Evolutionary conservation across 2,888 invertebrate species (phyloP), one percentile per base, ranked within the genome.

Genomic region (Xanthorhoe designata): DNA sequence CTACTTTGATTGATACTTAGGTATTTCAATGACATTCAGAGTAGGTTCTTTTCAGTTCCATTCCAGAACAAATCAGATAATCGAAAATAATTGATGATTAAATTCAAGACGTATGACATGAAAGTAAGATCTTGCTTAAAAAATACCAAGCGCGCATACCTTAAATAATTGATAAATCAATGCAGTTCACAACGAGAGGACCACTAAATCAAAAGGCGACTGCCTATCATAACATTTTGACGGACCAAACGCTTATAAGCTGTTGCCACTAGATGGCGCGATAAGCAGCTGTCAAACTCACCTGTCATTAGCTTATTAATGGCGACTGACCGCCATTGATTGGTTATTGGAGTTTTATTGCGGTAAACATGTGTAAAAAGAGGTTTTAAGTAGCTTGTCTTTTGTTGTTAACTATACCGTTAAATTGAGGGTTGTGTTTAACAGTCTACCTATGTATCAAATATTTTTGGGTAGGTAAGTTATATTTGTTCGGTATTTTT

Each of bases 101-200:
- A 87, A 90, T 87, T 83, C 88, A 84, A 89, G 84, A 77, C 69
- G 83, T 83, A 85, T 87, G 92, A 91, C 92, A 91, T 90, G 92
- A 91, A 90, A 91, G 89, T 89, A 89, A 92, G 90, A 89, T 90
- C 89, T 84, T 89, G 89, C 82, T 80, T 88, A 83, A 82, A 88
- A 87, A 90, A 92, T 92, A 88, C 91, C 92, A 87, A 73, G 81
- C 87, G 85, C 85, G 84, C 88, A 91, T 92, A 83, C 88, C 81
- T 86, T 69, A 85, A 90, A 92, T 92, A 84, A 91, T 92, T 93
- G 92, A 93, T 93, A 92, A 88, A 93, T 92, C 92, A 93, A 90
- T 91, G 90, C 90, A 90, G 84, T 85, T 86, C 87, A 83, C 87
- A 79, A 84, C 82, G 80, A 84, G 82, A 86, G 89, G 83, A 85